phyloP scores from a whole-genome alignment of 30 jellyfish, hydroid and myxozoan genomes.

The Haliclystus octoradiatus region DNA sequence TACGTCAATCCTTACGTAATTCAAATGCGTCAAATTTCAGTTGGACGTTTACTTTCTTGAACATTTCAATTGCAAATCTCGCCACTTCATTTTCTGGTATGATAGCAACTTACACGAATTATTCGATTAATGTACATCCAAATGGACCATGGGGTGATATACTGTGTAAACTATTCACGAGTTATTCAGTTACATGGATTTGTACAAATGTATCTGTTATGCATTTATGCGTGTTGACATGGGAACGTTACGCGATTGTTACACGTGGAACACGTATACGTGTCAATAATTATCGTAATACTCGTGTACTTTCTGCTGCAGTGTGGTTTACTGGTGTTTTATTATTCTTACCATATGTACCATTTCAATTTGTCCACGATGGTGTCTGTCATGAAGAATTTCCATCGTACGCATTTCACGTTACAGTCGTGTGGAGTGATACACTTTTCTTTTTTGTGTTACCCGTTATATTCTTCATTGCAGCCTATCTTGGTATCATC shows the following conservation, averaged over 20 bases:
- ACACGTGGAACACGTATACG: conserved; percentile 19
- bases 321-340: conserved; percentile 34
- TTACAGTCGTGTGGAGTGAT: conserved; percentile 10
- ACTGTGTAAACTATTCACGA: conserved; percentile 28
- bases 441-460: conserved; percentile 6
- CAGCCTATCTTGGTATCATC: conserved; percentile 20
- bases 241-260: conserved; percentile 60
- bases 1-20: conserved; percentile 20
- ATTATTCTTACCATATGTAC: conserved; percentile 31
- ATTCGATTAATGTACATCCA: conserved; percentile 24
- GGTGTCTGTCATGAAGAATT: conserved; percentile 18
- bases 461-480: conserved; percentile 23
- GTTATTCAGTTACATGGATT: conserved; percentile 39
- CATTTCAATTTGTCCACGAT: conserved; percentile 19
- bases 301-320: conserved; percentile 10
- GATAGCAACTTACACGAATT: conserved; percentile 8
- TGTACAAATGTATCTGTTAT: conserved; percentile 45
- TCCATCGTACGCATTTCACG: conserved; percentile 20
- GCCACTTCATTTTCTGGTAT: conserved; percentile 43
- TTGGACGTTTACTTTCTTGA: conserved; percentile 14
- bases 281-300: background rate
- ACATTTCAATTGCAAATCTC: conserved; percentile 39
- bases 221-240: conserved; percentile 30
- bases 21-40: conserved; percentile 19
- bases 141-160: conserved; percentile 33